These are phyloP conservation scores for Paramormyrops kingsleyae DNA, from an alignment of 2,113 vertebrate genomes.

Conservation along the genomic window DNA sequence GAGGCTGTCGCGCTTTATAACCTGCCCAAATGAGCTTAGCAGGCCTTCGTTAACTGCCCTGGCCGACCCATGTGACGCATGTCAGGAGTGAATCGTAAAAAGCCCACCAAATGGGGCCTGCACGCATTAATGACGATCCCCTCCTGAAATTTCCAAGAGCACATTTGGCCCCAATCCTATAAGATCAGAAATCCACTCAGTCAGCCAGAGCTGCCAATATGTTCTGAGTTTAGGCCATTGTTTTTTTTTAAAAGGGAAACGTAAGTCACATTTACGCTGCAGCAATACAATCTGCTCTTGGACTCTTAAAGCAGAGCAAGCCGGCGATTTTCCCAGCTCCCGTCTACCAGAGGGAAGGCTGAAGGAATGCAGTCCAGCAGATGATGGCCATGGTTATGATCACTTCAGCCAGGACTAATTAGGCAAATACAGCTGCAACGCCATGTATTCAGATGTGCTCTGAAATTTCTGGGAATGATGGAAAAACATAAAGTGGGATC, in stretches of 20 bases:
- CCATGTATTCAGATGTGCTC: background rate
- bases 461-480: background rate
- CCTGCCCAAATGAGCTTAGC: conserved; percentile 30
- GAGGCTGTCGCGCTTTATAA: conserved; percentile 27
- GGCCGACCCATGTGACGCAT: conserved; percentile 33
- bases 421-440: background rate
- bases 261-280: background rate
- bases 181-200: background rate
- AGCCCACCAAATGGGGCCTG: background rate
- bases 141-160: conserved; percentile 1
- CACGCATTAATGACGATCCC: background rate
- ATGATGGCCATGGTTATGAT: background rate
- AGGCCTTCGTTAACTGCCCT: conserved; percentile 16
- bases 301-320: background rate
- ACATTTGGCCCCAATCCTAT: background rate
- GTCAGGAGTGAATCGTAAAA: conserved; percentile 20
- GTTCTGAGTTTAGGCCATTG: background rate
- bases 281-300: background rate
- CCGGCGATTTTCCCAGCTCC: background rate
- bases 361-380: background rate
- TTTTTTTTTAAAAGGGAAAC: background rate
- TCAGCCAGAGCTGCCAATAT: background rate
- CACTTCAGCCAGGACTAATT: background rate
- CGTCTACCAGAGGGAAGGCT: background rate
- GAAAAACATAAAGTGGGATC: background rate